Evolutionary conservation across 2,888 invertebrate genomes (phyloP).

Genomic region (Biston betularia): DNA sequence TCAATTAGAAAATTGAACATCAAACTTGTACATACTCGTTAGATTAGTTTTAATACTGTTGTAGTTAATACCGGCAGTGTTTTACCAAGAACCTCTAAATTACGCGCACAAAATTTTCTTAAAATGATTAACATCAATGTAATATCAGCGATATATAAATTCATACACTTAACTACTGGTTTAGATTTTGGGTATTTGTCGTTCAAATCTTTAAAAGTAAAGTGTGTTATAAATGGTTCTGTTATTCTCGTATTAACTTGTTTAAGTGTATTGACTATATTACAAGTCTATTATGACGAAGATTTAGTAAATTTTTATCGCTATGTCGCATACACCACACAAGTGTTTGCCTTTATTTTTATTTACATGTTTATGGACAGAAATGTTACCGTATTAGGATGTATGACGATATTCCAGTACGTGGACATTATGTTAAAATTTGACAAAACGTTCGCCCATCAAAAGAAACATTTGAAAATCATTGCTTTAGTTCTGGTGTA

Average conservation of each 20-base stretch:
- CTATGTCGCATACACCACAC: background rate
- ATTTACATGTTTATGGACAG: background rate
- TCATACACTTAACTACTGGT: background rate
- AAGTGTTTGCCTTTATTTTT: background rate
- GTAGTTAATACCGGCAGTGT: no score
- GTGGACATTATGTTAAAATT: background rate
- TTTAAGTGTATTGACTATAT: background rate
- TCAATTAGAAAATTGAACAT: no score
- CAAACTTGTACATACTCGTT: no score
- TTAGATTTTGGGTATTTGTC: constrained; percentile 1
- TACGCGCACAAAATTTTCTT: no score
- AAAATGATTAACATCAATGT: background rate
- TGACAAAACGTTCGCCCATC: background rate
- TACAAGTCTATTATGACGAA: background rate
- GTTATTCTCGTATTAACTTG: background rate
- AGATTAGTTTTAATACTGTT: no score
- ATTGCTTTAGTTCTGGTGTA: background rate
- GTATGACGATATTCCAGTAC: background rate
- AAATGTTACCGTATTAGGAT: background rate
- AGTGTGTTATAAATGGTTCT: background rate
- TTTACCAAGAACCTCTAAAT: no score
- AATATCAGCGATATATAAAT: background rate
- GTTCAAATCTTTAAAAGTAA: background rate
- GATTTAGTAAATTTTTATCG: background rate
- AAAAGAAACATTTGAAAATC: background rate